Base-by-base conservation (phyloP, 64 coral and sea anemone genomes). In the Cladopsammia gracilis region DNA sequence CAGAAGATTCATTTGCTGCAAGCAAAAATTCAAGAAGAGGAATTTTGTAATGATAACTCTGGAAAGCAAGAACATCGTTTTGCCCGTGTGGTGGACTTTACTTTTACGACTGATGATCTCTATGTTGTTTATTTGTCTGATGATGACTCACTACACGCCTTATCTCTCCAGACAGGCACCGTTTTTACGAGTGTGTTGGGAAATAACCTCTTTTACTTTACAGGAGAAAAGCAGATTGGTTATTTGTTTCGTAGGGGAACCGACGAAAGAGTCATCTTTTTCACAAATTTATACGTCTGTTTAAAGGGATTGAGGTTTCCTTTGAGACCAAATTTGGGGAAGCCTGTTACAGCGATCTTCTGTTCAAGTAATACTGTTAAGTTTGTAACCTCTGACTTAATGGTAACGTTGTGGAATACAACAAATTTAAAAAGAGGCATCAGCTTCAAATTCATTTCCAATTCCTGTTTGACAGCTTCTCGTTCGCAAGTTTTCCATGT, bases 131-230 rank as follows among this genome's bases (percentile, higher is more conserved):
- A 73, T 71, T n/a, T 62, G 7, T 5, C 50, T 25, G 48, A 58
- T 6, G 4, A 75, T 0, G n/a, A 25, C 3, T 73, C 5, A 24
- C 15, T 64, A 1, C 25, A 44, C 6, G 78, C 78, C 0, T 14
- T 82, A 5, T 64, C 58, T 82, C 78, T 82, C 26, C 25, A 82
- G 59, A 64, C 78, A 61, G 78, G 78, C 20, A n/a, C 14, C 0
- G 13, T 48, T 60, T 23, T 82, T 20, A 61, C 26, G 46, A 62
- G 78, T 62, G 58, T 45, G 1, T 82, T 54, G 2, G 58, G 57
- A 46, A 10, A 0, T 9, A 62, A 3, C 18, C 58, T 15, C 19
- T 20, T 45, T 56, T 62, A 46, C 18, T 16, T 2, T 54, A 42
- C 16, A 0, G 13, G 23, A 9, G 24, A 62, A 44, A 5, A 20